Conservation (phyloP, 2,797 vertebrate species). For the Sarcophilus harrisii region DNA sequence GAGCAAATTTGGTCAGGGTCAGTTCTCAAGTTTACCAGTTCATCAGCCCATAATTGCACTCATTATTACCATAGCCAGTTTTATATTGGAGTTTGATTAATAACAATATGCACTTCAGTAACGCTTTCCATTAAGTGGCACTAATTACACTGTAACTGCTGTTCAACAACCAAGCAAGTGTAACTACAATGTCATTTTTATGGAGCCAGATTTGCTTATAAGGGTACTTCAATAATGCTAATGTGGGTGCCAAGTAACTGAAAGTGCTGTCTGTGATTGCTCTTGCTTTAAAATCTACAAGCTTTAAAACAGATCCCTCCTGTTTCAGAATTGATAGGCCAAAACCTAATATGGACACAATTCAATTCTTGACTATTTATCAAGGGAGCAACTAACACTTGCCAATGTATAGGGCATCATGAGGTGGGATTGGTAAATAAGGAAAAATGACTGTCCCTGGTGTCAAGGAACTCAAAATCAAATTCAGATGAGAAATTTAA, state of each 20-base stretch:
- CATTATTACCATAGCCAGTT: constrained; percentile 74
- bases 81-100: constrained; percentile 80
- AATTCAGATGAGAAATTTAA: not conserved
- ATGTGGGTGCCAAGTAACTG: constrained; percentile 49
- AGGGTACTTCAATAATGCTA: constrained; percentile 59
- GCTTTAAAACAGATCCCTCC: constrained; percentile 15
- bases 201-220: constrained; percentile 74
- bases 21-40: constrained; percentile 78
- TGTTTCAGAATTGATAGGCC: constrained; percentile 9
- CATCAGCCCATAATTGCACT: constrained; percentile 74
- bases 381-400: not conserved
- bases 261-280: constrained; percentile 21
- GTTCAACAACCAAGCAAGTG: constrained; percentile 79
- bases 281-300: constrained; percentile 28
- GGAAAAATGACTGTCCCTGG: constrained; percentile 6
- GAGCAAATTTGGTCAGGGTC: constrained; percentile 73
- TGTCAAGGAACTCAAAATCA: not conserved
- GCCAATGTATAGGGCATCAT: not conserved
- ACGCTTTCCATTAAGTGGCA: constrained; percentile 77
- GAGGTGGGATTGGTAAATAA: not conserved
- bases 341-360: constrained; percentile 22
- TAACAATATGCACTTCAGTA: constrained; percentile 78
- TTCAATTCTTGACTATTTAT: constrained; percentile 19
- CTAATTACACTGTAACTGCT: constrained; percentile 80
- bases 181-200: constrained; percentile 76